Percentiles rank a stretch among this genome's conserved stretches.
Conservation (phyloP, 2,888 invertebrate species). For the Sceliomorpha sp. region DNA sequence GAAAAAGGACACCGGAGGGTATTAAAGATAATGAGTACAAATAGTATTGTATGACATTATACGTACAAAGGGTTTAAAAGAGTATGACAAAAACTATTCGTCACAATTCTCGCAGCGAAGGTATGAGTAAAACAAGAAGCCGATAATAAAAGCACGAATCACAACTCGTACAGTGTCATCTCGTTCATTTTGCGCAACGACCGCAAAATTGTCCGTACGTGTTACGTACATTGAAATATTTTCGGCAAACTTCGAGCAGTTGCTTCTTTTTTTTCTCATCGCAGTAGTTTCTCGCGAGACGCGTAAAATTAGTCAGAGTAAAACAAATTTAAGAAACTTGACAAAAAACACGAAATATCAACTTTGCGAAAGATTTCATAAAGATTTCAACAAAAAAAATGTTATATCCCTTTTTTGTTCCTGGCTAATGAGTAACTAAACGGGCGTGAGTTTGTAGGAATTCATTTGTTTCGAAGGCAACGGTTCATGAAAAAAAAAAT, state of each 20-base stretch:
- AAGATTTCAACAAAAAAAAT: too few relatives aligned
- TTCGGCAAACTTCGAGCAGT: too few relatives aligned
- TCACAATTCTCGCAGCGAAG: conserved; percentile 12
- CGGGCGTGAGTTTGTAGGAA: too few relatives aligned
- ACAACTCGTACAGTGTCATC: conserved; percentile 7
- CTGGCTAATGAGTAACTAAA: too few relatives aligned
- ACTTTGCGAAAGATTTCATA: too few relatives aligned
- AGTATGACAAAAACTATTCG: conserved; percentile 11
- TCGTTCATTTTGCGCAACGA: conserved; percentile 21
- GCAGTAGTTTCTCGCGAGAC: too few relatives aligned
- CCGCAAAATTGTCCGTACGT: conserved; percentile 14
- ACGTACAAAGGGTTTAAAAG: conserved; percentile 6
- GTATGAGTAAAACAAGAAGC: conserved; percentile 6
- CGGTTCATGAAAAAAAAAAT: conserved; percentile 15
- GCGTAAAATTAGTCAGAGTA: too few relatives aligned
- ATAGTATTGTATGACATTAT: conserved; percentile 3
- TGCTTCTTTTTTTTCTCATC: too few relatives aligned
- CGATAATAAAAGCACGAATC: conserved; percentile 23
- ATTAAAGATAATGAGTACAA: conserved; percentile 9
- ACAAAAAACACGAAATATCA: too few relatives aligned
- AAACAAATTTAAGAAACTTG: too few relatives aligned
- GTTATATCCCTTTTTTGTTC: too few relatives aligned
- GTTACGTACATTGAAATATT: not conserved
- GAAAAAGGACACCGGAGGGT: not conserved
- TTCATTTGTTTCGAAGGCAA: conserved; percentile 13